phyloP scores from a whole-genome alignment of 1,140 invertebrate species.

The Apis cerana region DNA sequence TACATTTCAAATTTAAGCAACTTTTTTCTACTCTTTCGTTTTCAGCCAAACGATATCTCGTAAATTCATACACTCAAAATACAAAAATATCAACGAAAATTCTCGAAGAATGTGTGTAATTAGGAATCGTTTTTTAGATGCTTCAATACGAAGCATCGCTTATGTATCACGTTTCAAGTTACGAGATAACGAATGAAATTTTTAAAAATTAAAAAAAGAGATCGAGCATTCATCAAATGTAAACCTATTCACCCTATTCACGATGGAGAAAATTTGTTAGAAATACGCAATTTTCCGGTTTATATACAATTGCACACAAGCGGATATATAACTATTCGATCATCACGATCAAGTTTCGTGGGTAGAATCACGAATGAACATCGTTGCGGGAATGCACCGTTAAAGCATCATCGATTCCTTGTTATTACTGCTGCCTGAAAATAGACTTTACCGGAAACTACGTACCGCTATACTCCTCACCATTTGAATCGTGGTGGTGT shows the following conservation, averaged over 20 bases:
- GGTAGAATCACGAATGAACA: neutral
- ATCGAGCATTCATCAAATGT: no score
- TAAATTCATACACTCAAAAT: neutral
- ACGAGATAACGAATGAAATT: no score
- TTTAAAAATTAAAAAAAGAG: no score
- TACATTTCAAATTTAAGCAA: neutral
- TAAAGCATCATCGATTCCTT: conserved; percentile 33
- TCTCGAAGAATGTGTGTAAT: neutral
- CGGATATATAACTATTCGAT: neutral
- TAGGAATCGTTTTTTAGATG: no score
- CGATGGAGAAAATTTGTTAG: no score
- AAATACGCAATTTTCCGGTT: neutral
- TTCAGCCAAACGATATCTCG: neutral
- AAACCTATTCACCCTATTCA: no score
- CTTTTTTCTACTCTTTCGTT: no score
- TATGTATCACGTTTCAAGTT: no score
- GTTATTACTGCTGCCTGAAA: conserved; percentile 27
- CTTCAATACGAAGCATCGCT: no score
- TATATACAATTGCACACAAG: neutral
- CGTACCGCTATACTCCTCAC: neutral
- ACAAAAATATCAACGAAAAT: neutral
- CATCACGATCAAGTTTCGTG: neutral
- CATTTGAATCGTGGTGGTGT: no score
- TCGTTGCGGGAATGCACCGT: conserved; percentile 16
- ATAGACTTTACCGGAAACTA: conserved; percentile 31